Conservation (phyloP, 2,797 vertebrate genomes). For the Rhynchonycteris naso region DNA sequence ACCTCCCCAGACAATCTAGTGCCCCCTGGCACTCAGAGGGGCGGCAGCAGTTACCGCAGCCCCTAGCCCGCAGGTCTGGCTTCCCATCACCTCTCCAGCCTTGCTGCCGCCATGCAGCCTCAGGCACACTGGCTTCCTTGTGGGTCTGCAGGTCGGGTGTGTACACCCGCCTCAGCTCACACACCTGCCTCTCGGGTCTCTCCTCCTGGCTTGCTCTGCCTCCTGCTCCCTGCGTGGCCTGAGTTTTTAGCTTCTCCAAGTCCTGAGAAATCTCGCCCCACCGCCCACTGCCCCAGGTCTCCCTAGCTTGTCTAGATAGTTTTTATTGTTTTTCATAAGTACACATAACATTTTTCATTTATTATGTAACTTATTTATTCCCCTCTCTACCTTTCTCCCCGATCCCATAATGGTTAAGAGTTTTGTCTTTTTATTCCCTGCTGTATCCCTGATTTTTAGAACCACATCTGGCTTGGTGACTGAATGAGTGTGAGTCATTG, state of each 20-base stretch:
- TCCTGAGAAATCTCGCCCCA: no score
- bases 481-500: neutral
- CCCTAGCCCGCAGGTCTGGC: neutral
- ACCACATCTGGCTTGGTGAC: neutral
- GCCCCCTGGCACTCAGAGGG: neutral
- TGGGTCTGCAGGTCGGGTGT: neutral
- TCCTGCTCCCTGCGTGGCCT: neutral
- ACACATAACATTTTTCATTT: neutral
- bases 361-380: neutral
- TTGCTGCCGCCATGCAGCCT: accelerated
- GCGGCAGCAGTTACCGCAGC: accelerated
- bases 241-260: neutral
- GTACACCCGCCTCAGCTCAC: accelerated
- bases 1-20: neutral
- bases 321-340: neutral
- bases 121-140: neutral
- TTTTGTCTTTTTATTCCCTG: neutral
- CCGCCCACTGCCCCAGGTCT: neutral
- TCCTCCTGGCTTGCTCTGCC: neutral
- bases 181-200: accelerated
- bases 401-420: neutral
- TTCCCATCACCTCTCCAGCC: accelerated
- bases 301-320: neutral
- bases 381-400: no score
- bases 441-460: neutral